Evolutionary conservation across 30 jellyfish, hydroid and myxozoan genomes (phyloP), one percentile per base, ranked within the genome.

Genomic region (Sanderia malayensis): DNA sequence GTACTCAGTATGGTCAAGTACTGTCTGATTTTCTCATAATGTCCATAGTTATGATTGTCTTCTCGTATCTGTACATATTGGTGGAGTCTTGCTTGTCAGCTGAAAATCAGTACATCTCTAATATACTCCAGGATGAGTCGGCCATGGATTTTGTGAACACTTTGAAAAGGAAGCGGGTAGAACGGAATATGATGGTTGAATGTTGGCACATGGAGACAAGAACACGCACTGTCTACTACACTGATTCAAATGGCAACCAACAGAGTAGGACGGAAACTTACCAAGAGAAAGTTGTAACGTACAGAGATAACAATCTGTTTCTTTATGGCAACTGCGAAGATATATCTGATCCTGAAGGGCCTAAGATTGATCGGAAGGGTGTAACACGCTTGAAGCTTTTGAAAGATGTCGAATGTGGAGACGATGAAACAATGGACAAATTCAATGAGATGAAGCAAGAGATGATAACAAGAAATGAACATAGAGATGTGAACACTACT

Each of bases 161-260:
- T 17, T 24, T 84, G 44, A n/a, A n/a, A n/a, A n/a, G n/a, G n/a
- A n/a, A n/a, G n/a, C n/a, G n/a, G n/a, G n/a, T n/a, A n/a, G n/a
- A n/a, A n/a, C n/a, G n/a, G n/a, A n/a, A n/a, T n/a, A 49, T 65
- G 82, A 15, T 64, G 62, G 66, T 73, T 24, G 65, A 29, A 4
- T 83, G 95, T 69, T 83, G 58, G 32, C 95, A 83, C 59, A n/a
- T 31, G 80, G 95, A 83, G 46, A 71, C 87, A 25, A 32, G 87
- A 8, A 62, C 79, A 1, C 41, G 86, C 46, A 49, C 66, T 0
- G 93, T 81, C 2, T 20, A 31, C 33, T 68, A 69, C 73, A 81
- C 86, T 0, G 93, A 81, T 49, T 71, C 86, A 4, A 34, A 67
- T 49, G 92, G 92, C 30, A 67, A 80, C 78, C 26, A 70, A 23